Conservation (phyloP, 2,888 invertebrate species). For the Temnothorax unifasciatus region DNA sequence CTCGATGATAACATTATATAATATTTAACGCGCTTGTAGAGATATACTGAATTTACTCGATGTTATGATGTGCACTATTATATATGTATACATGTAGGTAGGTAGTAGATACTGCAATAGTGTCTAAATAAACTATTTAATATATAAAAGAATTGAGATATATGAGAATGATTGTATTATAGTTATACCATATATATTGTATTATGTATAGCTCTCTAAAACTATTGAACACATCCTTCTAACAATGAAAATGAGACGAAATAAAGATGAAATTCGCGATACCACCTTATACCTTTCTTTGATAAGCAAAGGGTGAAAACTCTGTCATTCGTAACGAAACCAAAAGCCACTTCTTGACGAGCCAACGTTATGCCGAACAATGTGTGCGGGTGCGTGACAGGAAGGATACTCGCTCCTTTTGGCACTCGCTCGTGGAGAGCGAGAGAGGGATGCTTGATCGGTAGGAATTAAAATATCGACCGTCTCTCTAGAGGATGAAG, state of each 20-base stretch:
- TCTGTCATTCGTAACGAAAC: background rate
- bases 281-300: too few relatives aligned
- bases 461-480: conserved; percentile 75
- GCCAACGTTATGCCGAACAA: background rate
- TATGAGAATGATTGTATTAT: too few relatives aligned
- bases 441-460: conserved; percentile 62
- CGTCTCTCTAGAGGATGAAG: conserved; percentile 38
- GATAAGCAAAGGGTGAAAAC: background rate
- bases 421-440: background rate
- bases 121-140: background rate
- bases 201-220: background rate
- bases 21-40: background rate
- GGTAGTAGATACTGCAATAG: background rate
- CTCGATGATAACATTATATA: background rate
- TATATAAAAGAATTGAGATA: background rate
- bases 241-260: background rate
- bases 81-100: too few relatives aligned
- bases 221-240: background rate
- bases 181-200: background rate
- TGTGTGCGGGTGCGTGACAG: conserved; percentile 12
- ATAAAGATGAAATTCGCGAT: background rate
- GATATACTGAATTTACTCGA: background rate
- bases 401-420: conserved; percentile 32
- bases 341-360: conserved; percentile 23
- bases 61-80: background rate